Percentiles rank a stretch among this genome's conserved stretches.
These are phyloP conservation scores for Ischnus inquisitorius DNA, from an alignment of 2,888 invertebrate species.

Conservation along the genomic window DNA sequence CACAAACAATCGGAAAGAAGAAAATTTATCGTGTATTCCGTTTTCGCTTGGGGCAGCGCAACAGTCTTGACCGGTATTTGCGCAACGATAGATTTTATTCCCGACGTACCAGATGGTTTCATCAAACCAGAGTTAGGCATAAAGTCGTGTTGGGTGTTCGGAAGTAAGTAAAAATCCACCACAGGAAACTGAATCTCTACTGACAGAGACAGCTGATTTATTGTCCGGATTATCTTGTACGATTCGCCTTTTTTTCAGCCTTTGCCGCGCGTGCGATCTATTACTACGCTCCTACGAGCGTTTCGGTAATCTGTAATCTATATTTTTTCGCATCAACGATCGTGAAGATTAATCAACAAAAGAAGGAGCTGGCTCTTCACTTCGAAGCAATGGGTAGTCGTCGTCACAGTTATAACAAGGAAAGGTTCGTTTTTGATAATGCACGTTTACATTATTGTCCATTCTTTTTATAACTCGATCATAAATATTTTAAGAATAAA, in stretches of 20 bases:
- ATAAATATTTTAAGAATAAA: not conserved
- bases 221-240: not conserved
- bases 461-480: not conserved
- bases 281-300: constrained; percentile 1
- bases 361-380: not conserved
- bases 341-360: not conserved
- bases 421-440: not conserved
- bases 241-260: not conserved
- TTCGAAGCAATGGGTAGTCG: not conserved
- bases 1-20: not conserved
- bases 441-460: not conserved
- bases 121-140: not conserved
- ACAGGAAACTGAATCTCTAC: not conserved
- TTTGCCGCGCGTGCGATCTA: not conserved
- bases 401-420: not conserved
- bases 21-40: not conserved
- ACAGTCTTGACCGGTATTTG: not conserved
- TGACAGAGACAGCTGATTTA: not conserved
- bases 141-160: not conserved
- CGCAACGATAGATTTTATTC: not conserved
- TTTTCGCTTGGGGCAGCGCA: constrained; percentile 9
- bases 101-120: not conserved
- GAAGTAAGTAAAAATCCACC: not conserved
- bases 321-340: not conserved
- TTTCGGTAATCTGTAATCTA: not conserved